phyloP scores from a whole-genome alignment of 1,140 invertebrate species.

The Solenopsis invicta region DNA sequence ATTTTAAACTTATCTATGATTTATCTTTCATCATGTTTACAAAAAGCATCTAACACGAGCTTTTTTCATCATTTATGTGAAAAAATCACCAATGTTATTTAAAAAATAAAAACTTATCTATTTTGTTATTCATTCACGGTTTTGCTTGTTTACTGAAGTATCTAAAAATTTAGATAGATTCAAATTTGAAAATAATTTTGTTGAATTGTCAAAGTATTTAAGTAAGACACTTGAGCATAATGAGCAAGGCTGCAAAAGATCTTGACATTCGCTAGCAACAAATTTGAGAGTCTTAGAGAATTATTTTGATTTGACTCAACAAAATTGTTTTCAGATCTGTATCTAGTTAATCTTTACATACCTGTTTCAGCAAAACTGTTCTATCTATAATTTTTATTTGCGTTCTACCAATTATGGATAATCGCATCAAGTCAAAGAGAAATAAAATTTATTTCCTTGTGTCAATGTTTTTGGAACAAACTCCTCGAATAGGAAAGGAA shows the following conservation, averaged over 20 bases:
- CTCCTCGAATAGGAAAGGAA: background rate
- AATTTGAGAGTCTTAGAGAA: no score
- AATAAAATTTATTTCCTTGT: constrained; percentile 31
- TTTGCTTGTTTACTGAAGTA: no score
- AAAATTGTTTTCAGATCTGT: no score
- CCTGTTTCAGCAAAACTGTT: no score
- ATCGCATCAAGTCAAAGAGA: constrained; percentile 14
- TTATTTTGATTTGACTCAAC: no score
- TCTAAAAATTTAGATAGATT: no score
- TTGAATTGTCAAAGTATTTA: no score
- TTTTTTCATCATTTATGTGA: background rate
- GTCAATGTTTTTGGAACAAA: background rate
- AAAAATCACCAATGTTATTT: background rate
- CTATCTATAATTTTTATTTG: background rate
- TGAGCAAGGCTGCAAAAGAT: no score
- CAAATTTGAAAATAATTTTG: no score
- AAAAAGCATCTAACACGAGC: background rate
- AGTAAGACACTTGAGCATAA: no score
- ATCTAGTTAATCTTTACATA: no score
- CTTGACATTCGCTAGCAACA: no score
- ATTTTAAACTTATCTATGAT: background rate
- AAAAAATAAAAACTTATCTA: background rate
- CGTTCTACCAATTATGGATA: background rate
- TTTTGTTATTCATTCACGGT: constrained; percentile 8
- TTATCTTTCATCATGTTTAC: background rate